A percentile compares a stretch with the other conserved stretches of the same genome.
phyloP scores from a whole-genome alignment of 1,140 invertebrate species.

The Drosophila mayri region DNA sequence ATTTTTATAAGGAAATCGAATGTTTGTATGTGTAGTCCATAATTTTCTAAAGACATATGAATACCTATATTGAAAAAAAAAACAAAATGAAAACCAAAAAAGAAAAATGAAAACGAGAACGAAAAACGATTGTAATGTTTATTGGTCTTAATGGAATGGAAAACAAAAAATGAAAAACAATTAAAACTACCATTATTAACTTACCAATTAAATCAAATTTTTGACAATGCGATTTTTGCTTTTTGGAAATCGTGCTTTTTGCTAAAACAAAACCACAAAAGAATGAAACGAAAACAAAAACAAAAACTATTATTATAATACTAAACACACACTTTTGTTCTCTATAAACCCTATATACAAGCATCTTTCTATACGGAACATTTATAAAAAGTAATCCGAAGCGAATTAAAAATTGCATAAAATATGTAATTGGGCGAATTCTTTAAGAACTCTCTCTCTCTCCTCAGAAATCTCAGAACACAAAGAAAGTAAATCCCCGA shows the following conservation, averaged over 20 bases:
- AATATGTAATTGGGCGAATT: conserved; percentile 40
- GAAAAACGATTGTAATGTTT: conserved; percentile 14
- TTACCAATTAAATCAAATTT: conserved; percentile 79
- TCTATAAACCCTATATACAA: conserved; percentile 77
- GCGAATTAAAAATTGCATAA: conserved; percentile 37
- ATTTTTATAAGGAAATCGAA: conserved; percentile 70
- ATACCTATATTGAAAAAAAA: conserved; percentile 35
- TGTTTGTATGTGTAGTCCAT: conserved; percentile 79
- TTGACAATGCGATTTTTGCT: conserved; percentile 80
- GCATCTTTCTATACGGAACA: conserved; percentile 69
- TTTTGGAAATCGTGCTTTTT: conserved; percentile 82
- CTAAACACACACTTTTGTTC: conserved; percentile 67
- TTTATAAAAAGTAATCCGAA: conserved; percentile 50
- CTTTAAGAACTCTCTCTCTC: conserved; percentile 26
- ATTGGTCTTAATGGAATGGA: conserved; percentile 19
- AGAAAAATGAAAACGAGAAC: conserved; percentile 25
- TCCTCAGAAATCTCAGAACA: conserved; percentile 22
- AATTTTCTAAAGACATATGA: conserved; percentile 72
- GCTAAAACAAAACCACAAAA: conserved; percentile 58
- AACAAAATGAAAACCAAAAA: conserved; percentile 21
- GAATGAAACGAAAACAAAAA: conserved; percentile 41
- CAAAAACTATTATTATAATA: conserved; percentile 57
- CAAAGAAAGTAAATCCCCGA: conserved; percentile 1
- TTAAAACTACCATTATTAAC: conserved; percentile 65
- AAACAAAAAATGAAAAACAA: conserved; percentile 30